Conservation (phyloP, 2,113 vertebrate species). For the Eptesicus fuscus region DNA sequence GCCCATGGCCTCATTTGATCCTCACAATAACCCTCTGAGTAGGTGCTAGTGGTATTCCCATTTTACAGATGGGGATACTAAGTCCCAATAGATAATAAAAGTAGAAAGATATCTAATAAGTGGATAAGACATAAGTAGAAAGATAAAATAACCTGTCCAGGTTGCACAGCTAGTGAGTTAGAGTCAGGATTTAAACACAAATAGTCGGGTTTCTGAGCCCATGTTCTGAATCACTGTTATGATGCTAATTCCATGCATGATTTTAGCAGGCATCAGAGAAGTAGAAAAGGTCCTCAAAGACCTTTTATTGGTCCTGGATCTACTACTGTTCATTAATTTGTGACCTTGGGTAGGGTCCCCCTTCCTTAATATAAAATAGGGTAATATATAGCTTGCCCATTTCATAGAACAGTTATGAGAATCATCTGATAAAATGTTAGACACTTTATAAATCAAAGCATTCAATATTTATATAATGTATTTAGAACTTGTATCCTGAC, state of each 20-base stretch:
- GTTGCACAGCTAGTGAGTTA: not conserved
- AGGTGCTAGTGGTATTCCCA: not conserved
- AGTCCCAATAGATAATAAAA: not conserved
- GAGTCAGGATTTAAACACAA: not conserved
- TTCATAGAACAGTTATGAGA: not conserved
- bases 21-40: not conserved
- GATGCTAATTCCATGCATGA: not conserved
- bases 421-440: not conserved
- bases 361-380: not conserved
- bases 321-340: not conserved
- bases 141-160: not conserved
- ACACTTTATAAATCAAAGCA: not conserved
- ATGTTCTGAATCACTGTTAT: not conserved
- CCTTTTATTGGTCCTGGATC: not conserved
- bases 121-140: not conserved
- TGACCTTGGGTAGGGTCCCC: not conserved
- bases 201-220: not conserved
- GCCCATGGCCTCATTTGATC: not conserved
- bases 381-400: not conserved
- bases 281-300: not conserved
- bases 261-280: not conserved
- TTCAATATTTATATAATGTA: not conserved
- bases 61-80: not conserved
- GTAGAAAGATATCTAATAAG: not conserved
- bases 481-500: not conserved